Percentiles rank a stretch among this genome's conserved stretches.
Evolutionary conservation across 2,113 vertebrate species (phyloP).

Genomic region (Brevimyrus niger): DNA sequence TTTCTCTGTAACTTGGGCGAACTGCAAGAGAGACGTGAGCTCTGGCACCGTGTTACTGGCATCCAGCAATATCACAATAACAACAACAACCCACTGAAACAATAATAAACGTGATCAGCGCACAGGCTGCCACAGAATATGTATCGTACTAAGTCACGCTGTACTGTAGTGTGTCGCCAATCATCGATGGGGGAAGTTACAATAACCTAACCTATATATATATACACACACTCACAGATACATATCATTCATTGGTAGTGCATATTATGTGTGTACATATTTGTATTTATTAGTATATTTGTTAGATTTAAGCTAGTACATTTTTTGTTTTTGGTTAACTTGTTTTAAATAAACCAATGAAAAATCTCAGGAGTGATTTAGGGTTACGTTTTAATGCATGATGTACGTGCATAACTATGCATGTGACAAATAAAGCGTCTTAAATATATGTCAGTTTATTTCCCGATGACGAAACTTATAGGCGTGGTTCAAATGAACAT

Average conservation of each 20-base stretch:
- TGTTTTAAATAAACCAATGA: too few relatives aligned
- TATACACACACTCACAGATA: neutral
- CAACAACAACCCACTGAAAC: neutral
- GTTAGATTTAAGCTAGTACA: too few relatives aligned
- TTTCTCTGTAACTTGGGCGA: slow-evolving; percentile 3
- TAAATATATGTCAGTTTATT: neutral
- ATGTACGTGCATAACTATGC: neutral
- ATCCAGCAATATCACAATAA: slow-evolving; percentile 5
- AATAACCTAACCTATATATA: neutral
- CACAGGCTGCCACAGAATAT: neutral
- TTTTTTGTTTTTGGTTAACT: too few relatives aligned
- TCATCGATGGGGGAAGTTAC: neutral
- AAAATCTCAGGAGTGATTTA: neutral
- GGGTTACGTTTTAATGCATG: neutral
- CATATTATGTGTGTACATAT: neutral
- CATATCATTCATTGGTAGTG: neutral
- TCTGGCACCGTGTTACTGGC: slow-evolving; percentile 12
- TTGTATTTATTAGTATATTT: too few relatives aligned
- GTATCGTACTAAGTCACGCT: neutral
- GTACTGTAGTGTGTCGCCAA: slow-evolving; percentile 2
- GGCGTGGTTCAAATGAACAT: neutral
- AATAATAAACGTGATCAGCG: neutral
- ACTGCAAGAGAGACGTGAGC: slow-evolving; percentile 21
- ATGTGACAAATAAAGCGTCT: too few relatives aligned
- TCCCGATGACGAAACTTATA: neutral